Percentiles rank a stretch among this genome's conserved stretches.
phyloP scores from a whole-genome alignment of 2,888 invertebrate species.

The Chaitophorus viminalis region DNA sequence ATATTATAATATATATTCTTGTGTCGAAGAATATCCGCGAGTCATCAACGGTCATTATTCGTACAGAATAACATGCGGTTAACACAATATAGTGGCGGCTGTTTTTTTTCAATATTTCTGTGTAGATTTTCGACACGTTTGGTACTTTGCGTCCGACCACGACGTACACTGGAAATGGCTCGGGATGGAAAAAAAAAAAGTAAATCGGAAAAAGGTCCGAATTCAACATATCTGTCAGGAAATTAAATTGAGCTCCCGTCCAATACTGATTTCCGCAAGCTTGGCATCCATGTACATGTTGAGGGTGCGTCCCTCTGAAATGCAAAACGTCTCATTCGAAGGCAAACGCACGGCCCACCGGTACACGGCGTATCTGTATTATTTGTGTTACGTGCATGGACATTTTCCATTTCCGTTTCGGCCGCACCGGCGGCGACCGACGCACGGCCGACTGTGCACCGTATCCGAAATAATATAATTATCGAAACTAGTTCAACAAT shows the following conservation, averaged over 20 bases:
- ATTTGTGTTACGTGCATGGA: background rate
- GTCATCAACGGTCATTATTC: too few species aligned
- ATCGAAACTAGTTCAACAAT: constrained; percentile 42
- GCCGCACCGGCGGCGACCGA: background rate
- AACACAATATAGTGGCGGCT: background rate
- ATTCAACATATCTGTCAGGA: background rate
- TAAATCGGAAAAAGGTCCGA: background rate
- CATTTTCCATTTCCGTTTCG: constrained; percentile 49
- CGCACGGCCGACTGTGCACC: background rate
- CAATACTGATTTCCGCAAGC: constrained; percentile 33
- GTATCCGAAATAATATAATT: background rate
- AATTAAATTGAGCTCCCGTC: constrained; percentile 10
- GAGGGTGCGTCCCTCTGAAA: constrained; percentile 12
- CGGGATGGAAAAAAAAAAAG: background rate
- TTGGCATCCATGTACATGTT: background rate
- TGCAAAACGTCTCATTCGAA: constrained; percentile 34
- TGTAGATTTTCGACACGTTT: background rate
- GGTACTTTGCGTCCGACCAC: background rate
- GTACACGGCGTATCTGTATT: background rate
- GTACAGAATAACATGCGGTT: too few species aligned
- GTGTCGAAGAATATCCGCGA: background rate
- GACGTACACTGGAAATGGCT: background rate
- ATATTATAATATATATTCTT: too few species aligned
- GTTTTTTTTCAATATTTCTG: background rate
- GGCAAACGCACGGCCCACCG: background rate